Evolutionary conservation across 35 echinoderm and acorn worm species (phyloP), one percentile per base, ranked within the genome.

Genomic region (Heliocidaris tuberculata): DNA sequence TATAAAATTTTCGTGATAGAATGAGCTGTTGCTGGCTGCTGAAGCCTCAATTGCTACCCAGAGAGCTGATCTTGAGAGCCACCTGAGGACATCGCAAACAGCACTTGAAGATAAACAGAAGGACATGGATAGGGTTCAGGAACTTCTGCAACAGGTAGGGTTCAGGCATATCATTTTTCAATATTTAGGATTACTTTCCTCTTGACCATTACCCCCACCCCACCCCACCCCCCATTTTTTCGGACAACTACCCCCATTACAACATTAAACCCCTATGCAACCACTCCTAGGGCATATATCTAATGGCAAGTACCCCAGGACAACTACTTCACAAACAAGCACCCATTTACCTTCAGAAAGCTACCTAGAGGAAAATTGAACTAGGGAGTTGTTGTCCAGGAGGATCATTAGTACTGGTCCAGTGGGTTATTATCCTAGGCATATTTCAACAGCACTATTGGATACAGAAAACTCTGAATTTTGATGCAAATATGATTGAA

Each of bases 101-200:
- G 96, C 96, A 24, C 94, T 99, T 90, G 95, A 99, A 60, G 98
- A 99, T 78, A 99, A 97, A 94, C 96, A 97, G 35, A 96, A 96
- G 31, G 98, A 99, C 65, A 49, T 96, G 31, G 50, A 95, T 17
- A 97, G 87, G 70, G 10, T 94, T 31, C 94, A 95, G 48, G 94
- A 99, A 88, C 93, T 96, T 27, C 50, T 95, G 17, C 54, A 98
- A 60, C 96, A 96, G 97, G 97, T 98, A 86, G 27, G 29, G 52
- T 32, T 52, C 50, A 10, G 17, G 60, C 17, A 86, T 93, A 93
- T 93, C 6, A 90, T 90, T 24, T 0, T 15, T 90, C 88, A 13
- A 15, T 70, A 6, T 42, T 42, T 42, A 42, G 0, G 35, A 42
- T 3, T 42, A 3, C 35, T 42, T 42, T 4, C 30, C 30, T 85